Evolutionary conservation across 2,888 invertebrate species (phyloP), one percentile per base, ranked within the genome.

Genomic region (Periphyllus acericola): DNA sequence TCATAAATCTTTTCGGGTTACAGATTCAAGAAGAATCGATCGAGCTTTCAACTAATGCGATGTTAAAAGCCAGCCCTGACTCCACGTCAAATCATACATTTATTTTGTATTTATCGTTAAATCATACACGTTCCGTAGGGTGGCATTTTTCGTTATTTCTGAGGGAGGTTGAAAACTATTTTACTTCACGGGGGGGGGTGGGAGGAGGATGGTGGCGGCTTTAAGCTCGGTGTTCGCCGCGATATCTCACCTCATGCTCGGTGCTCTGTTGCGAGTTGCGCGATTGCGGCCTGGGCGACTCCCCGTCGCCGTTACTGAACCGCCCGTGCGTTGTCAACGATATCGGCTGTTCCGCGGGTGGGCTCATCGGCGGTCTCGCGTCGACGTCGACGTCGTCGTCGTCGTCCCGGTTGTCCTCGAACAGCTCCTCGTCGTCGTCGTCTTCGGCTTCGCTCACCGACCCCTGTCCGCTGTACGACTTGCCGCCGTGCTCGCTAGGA

Each of bases 381-480:
- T 89, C 89, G 3, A 89, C 83, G n/a, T 88, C 88, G 68, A 89
- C 89, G 40, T 86, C 89, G 46, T 89, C 90, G 60, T 89, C 89
- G 17, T 90, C 89, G 40, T 94, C 94, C 90, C 95, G 95, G 89
- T 95, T 95, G 89, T 94, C 94, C 89, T 94, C 91, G 91, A 96
- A 96, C 52, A 92, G 92, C 89, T 92, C 92, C 89, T 92, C 92
- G 88, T 92, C 92, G 60, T 91, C 92, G 81, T 92, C 92, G 82
- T 92, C 91, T 89, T 92, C 92, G 29, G 92, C 92, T 29, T 91
- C 91, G 83, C 92, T 91, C 72, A 88, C 89, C 68, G 90, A 89
- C 76, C 90, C 90, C 75, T 89, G 84, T 32, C 89, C 89, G 66
- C 89, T 89, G 89, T 90, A 80, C 89, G 90, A 89, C 94, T 91